Evolutionary conservation across 2,113 vertebrate species (phyloP).

Genomic region (Pelecanoides urinatrix): DNA sequence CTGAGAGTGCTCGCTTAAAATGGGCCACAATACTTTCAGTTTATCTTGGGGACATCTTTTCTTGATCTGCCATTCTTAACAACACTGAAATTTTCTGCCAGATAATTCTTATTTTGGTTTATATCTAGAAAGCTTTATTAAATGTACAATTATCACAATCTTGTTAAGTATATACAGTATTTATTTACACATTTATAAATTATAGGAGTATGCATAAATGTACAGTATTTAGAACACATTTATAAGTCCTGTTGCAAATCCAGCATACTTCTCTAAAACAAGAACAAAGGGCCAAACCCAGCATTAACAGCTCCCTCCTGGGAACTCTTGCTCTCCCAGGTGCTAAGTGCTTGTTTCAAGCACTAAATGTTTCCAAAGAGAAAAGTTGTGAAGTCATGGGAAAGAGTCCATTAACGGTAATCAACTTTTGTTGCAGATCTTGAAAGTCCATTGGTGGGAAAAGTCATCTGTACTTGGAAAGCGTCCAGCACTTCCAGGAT

Average conservation of each 20-base stretch:
- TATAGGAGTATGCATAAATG: not conserved
- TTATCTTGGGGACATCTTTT: not conserved
- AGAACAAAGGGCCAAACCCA: not conserved
- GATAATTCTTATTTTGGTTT: not conserved
- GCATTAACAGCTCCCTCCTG: not conserved
- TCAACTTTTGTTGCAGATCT: not conserved
- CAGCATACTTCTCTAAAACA: not conserved
- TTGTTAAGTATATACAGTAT: not conserved
- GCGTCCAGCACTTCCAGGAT: not conserved
- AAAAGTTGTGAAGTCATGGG: not conserved
- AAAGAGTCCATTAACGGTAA: not conserved
- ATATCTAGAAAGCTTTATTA: not conserved
- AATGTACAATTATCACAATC: not conserved
- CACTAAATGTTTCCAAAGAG: not conserved
- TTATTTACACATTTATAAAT: not conserved
- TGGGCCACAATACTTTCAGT: not conserved
- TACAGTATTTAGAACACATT: not conserved
- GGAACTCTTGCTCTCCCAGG: not conserved
- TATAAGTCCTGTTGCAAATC: not conserved
- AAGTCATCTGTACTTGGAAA: not conserved
- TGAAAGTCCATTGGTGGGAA: not conserved
- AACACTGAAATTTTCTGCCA: not conserved
- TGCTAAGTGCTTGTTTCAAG: not conserved
- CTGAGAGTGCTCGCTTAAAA: not conserved
- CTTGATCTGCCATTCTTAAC: not conserved